Conservation (phyloP, 2,797 vertebrate species). For the Limnodromus scolopaceus region DNA sequence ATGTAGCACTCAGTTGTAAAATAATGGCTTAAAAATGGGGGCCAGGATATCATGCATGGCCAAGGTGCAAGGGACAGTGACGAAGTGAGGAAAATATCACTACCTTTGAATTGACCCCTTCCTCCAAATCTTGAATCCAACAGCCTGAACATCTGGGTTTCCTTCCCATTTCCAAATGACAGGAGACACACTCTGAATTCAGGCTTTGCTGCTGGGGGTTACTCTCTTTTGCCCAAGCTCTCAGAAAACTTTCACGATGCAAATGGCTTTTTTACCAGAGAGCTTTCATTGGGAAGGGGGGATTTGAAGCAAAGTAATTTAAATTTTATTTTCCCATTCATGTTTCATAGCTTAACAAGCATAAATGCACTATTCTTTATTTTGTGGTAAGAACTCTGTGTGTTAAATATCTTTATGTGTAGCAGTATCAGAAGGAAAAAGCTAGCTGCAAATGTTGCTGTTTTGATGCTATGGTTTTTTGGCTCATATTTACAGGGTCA, state of each 20-base stretch:
- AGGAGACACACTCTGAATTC: not conserved
- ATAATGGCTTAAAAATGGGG: not conserved
- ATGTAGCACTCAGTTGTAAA: not conserved
- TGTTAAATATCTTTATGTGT: not conserved
- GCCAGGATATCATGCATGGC: rapidly evolving
- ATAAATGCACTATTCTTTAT: not conserved
- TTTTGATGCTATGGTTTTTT: conserved; percentile 36
- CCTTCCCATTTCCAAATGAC: not conserved
- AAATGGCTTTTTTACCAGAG: not conserved
- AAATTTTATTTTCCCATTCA: conserved; percentile 28
- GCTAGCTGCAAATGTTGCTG: conserved; percentile 1
- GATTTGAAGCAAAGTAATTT: not conserved
- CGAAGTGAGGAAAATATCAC: not conserved
- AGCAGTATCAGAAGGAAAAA: not conserved
- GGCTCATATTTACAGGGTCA: conserved; percentile 32
- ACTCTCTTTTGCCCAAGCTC: not conserved
- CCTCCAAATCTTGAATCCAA: not conserved
- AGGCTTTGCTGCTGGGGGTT: not conserved
- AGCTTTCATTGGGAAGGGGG: not conserved
- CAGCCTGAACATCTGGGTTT: not conserved
- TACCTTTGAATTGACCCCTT: rapidly evolving
- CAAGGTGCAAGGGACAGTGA: not conserved
- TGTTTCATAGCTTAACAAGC: conserved; percentile 46
- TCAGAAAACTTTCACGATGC: not conserved
- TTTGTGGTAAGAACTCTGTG: conserved; percentile 8